phyloP scores from a whole-genome alignment of 2,113 vertebrate genomes.

The Vidua chalybeata region DNA sequence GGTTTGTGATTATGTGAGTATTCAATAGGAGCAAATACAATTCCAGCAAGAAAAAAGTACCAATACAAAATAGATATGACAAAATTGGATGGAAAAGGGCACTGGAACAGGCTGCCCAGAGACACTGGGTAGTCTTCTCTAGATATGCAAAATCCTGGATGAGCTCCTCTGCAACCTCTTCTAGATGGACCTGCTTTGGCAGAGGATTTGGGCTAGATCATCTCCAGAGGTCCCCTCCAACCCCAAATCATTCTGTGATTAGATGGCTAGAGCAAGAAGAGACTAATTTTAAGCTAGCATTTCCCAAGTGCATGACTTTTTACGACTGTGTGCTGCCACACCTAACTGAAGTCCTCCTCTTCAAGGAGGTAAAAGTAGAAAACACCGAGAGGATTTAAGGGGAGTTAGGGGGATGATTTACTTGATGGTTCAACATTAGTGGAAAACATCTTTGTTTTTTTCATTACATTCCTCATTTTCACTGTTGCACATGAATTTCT shows the following conservation, averaged over 20 bases:
- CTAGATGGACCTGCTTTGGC: not conserved
- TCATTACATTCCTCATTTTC: not conserved
- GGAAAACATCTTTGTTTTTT: not conserved
- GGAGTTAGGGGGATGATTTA: not conserved
- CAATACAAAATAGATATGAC: not conserved
- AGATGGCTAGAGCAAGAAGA: not conserved
- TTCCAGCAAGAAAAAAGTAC: not conserved
- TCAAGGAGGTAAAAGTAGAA: not conserved
- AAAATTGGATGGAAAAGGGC: not conserved
- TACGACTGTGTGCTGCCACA: not conserved
- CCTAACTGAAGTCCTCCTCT: not conserved
- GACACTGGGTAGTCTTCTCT: not conserved
- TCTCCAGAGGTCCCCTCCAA: not conserved
- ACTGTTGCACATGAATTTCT: not conserved
- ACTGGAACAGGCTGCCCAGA: not conserved
- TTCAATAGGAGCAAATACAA: not conserved
- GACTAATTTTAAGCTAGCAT: not conserved
- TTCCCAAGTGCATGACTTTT: not conserved
- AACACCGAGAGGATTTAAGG: not conserved
- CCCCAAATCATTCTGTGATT: not conserved
- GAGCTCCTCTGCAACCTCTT: not conserved
- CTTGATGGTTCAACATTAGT: not conserved
- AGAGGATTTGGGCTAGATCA: not conserved
- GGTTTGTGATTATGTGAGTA: conserved; percentile 32
- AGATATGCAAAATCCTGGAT: not conserved